Base-by-base conservation (phyloP, 2,797 vertebrate genomes). In the Sebastes ruberrimus region DNA sequence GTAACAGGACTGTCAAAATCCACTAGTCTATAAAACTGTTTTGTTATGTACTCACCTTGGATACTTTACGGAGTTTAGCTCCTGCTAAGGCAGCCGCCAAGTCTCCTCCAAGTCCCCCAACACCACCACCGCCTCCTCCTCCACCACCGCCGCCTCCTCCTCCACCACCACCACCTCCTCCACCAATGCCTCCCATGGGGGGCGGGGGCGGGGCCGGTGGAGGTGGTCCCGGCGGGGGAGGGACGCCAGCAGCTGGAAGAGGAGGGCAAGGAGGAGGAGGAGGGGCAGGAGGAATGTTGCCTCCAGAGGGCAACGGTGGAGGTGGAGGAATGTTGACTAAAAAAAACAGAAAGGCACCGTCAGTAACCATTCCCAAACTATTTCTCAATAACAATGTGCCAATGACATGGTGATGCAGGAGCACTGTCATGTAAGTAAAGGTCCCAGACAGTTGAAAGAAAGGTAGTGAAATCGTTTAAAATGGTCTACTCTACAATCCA, bases 31-130 rank as follows among this genome's bases (percentile, higher is more conserved):
- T 66, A 49, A 61, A 46, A 62, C 13, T 8, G 18, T 18, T 33
- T 8, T 25, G 7, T 25, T 57, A 20, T 11, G 14, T n/a, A 35
- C 93, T 95, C 79, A 98, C 98, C 96, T 96, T 98, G 80, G 95
- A 89, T 4, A 95, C 92, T 94, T 96, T 98, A 71, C 96, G 96
- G 62, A 99, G 97, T 93, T 97, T 98, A 13, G 97, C 97, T 56
- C 94, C 96, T 0, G 97, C 97, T 4, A 99, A 83, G 22, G 97
- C 97, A 11, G 97, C 96, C 0, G 97, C 97, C 63, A 98, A 92
- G 4, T 96, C 97, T 0, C 95, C 88, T 1, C 92, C 94, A 9
- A 80, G 78, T 1, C 87, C 93, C 0, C 86, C 89, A 1, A 87
- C 92, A 1, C 67, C 90, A 1, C 77, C 88, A 2, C 86, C 93